A percentile compares a stretch with the other conserved stretches of the same genome.
These are phyloP conservation scores for Anorthoa munda DNA, from an alignment of 2,888 invertebrate genomes.

Conservation along the genomic window DNA sequence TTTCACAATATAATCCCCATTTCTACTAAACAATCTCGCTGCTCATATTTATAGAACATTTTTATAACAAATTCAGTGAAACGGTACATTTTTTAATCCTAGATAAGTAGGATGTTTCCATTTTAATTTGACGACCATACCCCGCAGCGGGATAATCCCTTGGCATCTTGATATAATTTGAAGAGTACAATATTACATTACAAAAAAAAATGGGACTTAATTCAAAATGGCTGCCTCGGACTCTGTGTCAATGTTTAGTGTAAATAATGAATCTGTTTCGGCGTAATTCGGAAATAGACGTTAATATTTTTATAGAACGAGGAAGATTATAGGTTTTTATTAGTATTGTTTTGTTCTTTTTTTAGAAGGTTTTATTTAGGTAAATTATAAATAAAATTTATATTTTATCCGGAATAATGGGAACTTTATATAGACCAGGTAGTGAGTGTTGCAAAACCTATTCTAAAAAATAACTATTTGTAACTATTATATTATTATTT, in stretches of 20 bases:
- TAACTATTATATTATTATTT: too few relatives aligned
- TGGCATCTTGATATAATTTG: conserved; percentile 31
- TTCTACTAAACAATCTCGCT: conserved; percentile 24
- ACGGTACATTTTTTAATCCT: conserved; percentile 35
- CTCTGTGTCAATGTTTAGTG: conserved; percentile 21
- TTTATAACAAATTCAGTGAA: conserved; percentile 20
- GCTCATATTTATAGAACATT: conserved; percentile 38
- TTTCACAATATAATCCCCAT: neutral
- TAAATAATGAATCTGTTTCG: conserved; percentile 38
- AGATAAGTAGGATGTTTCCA: conserved; percentile 24
- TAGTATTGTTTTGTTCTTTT: neutral
- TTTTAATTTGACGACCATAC: conserved; percentile 65
- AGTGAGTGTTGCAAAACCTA: neutral
- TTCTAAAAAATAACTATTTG: neutral
- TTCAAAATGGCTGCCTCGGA: conserved; percentile 25
- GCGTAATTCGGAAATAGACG: conserved; percentile 7
- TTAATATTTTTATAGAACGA: conserved; percentile 3
- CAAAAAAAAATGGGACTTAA: conserved; percentile 32
- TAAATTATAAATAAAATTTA: neutral
- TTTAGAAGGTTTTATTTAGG: neutral
- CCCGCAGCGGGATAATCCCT: conserved; percentile 54
- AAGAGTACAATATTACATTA: conserved; percentile 53
- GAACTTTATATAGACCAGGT: neutral
- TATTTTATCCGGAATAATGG: neutral
- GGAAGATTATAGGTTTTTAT: neutral